Base-by-base conservation (phyloP, 2,113 vertebrate species). In the Apaloderma vittatum region DNA sequence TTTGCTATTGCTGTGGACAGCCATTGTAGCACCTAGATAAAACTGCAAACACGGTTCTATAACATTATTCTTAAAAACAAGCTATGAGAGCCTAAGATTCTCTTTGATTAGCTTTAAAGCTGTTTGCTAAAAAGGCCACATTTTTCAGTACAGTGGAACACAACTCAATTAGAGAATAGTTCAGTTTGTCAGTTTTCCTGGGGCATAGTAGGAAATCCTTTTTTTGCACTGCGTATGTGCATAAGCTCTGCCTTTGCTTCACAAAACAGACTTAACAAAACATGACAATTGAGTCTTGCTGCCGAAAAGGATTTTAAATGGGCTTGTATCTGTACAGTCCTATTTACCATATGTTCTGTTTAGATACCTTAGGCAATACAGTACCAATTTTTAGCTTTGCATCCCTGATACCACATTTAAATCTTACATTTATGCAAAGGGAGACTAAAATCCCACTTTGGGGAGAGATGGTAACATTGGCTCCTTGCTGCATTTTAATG, bases 101-200 rank as follows among this genome's bases (percentile, higher is more conserved):
- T 88, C 55, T 86, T 92, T 94, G 91, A 94, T 96, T 94, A 94
- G 81, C 72, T 94, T 36, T 81, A 88, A 91, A 92, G 68, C 81
- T 73, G 58, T 73, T 85, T 93, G n/a, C 72, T 90, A 62, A 93
- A 80, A 93, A 92, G 58, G 67, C 32, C 46, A 12, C 86, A 89
- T 84, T 96, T 97, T 97, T 96, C 91, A 95, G 73, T 92, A 83
- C 83, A 91, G 61, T 88, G 90, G 74, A 97, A 95, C 82, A 49
- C 67, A 87, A 68, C 63, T 94, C 90, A 93, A 90, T 97, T 95
- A 97, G 80, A 85, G 87, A 96, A 91, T 94, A 89, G 88, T 86
- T 96, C 54, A 59, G 57, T 95, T 96, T 97, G 94, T 96, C 95
- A 96, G 89, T 81, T 98, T 97, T 98, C 95, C 95, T 95, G 91